Conservation (phyloP, 2,888 invertebrate species). For the Harpalus rubripes region DNA sequence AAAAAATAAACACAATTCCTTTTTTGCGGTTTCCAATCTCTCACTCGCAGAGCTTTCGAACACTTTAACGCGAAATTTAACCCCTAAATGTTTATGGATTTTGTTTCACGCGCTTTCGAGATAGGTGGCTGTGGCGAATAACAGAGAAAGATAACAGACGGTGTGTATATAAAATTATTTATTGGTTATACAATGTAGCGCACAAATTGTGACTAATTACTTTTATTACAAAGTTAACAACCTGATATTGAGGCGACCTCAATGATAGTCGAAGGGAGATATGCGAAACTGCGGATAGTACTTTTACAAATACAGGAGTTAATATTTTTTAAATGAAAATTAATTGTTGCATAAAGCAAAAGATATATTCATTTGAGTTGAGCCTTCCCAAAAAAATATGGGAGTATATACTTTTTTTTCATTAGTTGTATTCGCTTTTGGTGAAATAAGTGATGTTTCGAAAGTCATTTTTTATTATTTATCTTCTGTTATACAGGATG, state of each 20-base stretch:
- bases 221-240: slow-evolving; percentile 67
- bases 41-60: slow-evolving; percentile 28
- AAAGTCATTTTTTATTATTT: no score
- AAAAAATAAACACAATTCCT: slow-evolving; percentile 48
- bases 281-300: not conserved
- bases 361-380: not conserved
- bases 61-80: slow-evolving; percentile 43
- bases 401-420: not conserved
- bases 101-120: slow-evolving; percentile 69
- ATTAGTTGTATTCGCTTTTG: no score
- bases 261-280: slow-evolving; percentile 4
- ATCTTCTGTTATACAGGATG: no score
- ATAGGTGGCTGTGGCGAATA: slow-evolving; percentile 71
- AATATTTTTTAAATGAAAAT: slow-evolving; percentile 3
- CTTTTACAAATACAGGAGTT: not conserved
- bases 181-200: slow-evolving; percentile 65
- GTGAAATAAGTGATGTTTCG: no score
- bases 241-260: slow-evolving; percentile 60
- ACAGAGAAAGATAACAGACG: slow-evolving; percentile 12
- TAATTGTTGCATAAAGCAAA: not conserved
- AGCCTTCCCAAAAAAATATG: not conserved
- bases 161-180: slow-evolving; percentile 65
- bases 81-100: slow-evolving; percentile 43
- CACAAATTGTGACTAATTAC: slow-evolving; percentile 64
- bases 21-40: slow-evolving; percentile 54